Percentiles rank a stretch among this genome's conserved stretches.
Evolutionary conservation across 2,797 vertebrate genomes (phyloP).

Genomic region (Taeniopygia guttata): DNA sequence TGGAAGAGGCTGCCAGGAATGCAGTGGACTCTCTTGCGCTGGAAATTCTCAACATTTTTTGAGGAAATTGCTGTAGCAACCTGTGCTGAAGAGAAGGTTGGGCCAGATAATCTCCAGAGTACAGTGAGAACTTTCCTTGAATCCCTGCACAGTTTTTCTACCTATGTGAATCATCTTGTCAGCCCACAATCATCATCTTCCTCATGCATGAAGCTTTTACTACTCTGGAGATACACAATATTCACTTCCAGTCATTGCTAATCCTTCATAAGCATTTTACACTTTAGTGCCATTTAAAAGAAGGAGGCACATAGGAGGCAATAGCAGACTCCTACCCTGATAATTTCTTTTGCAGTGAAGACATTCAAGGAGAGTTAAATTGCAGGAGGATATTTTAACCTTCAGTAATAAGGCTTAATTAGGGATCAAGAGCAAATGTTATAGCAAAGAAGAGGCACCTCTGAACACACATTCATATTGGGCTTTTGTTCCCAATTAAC

Average conservation of each 20-base stretch:
- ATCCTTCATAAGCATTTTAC: not conserved
- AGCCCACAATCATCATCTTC: not conserved
- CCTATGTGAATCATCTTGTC: not conserved
- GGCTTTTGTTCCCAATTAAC: constrained; percentile 58
- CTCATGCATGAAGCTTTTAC: not conserved
- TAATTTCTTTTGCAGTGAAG: constrained; percentile 9
- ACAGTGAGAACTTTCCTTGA: not conserved
- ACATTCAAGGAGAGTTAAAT: constrained; percentile 29
- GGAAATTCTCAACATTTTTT: not conserved
- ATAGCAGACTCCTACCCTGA: not conserved
- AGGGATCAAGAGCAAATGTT: constrained; percentile 60
- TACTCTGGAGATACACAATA: not conserved
- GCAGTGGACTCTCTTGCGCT: fast-evolving
- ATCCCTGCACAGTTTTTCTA: not conserved
- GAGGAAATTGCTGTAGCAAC: not conserved
- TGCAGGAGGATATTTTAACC: constrained; percentile 46
- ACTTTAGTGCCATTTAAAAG: not conserved
- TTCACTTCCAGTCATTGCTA: not conserved
- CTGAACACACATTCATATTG: not conserved
- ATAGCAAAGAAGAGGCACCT: constrained; percentile 29
- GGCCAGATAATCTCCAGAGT: not conserved
- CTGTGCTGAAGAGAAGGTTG: not conserved
- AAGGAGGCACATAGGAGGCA: not conserved
- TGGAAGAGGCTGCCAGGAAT: not conserved
- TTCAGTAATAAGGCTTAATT: constrained; percentile 54